Evolutionary conservation across 2,113 vertebrate species (phyloP), one percentile per base, ranked within the genome.

Genomic region (Boleophthalmus pectinirostris): DNA sequence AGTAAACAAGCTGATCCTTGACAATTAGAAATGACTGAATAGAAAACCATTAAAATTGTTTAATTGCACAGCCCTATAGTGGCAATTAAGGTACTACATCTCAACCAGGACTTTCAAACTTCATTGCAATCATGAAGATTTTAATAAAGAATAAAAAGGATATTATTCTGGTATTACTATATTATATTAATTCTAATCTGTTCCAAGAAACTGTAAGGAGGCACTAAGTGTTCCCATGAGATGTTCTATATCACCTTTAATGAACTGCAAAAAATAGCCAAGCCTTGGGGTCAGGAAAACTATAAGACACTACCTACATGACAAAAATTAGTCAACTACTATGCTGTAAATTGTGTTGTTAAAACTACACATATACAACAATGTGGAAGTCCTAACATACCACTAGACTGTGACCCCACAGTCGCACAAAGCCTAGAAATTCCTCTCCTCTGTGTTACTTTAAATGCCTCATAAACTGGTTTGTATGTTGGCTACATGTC

Each of bases 361-460:
- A 13, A 16, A 47, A 43, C 43, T 25, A n/a, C 33, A 64, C 15
- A 15, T 33, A 38, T 15, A 11, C 29, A 47, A 66, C 45, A 45
- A 21, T 11, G 11, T 66, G 13, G 1, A 74, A 43, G 54, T 68
- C 0, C 51, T 23, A 38, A 25, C 64, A 74, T 66, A 47, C 58
- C 65, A 57, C 58, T 53, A 21, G 7, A 51, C 47, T 43, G 24
- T 9, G 60, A 49, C 64, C 54, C 49, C 63, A 70, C 53, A 46
- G 33, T 57, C 78, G 81, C 69, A 72, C 33, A 24, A 23, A 38
- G 20, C 46, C 20, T 49, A 21, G 21, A 60, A 57, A 79, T 80
- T 76, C 77, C 72, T 74, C 38, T 13, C 46, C 12, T 57, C 60
- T 15, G n/a, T 58, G 23, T 1, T 21, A 85, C 53, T 73, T 73